Evolutionary conservation across 37 sponge, comb jelly and placozoan genomes (phyloP), one percentile per base, ranked within the genome.

Genomic region (Haliclona indistincta): DNA sequence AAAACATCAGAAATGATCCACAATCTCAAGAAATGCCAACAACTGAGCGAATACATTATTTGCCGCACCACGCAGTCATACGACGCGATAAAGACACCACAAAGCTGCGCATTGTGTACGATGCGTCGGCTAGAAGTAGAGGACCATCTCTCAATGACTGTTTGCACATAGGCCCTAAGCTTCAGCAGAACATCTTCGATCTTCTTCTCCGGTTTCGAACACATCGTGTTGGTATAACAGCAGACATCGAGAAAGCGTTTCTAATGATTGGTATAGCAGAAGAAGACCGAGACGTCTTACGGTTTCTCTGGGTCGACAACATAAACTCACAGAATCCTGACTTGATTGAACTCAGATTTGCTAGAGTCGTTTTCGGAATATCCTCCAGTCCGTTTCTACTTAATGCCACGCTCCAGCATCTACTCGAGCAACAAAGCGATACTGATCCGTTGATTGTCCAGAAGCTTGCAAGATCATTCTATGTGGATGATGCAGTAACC

Each of bases 231-330:
- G 77, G 53, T 33, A 35, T 76, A 34, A 76, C 39, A 51, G 77
- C 66, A 32, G 77, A 76, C 54, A 56, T 76, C 40, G 77, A 76
- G 53, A 76, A 76, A 39, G 77, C 77, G 19, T 76, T 76, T 40
- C 77, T 65, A 6, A 76, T 76, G 77, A 63, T 76, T 34, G 53
- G 40, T 17, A 66, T 76, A 13, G 67, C 47, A 26, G 74, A 74
- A 22, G 58, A 38, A 26, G 74, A 74, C 42, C 74, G 74, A 38
- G 74, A 74, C 45, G 77, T 76, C 13, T 66, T 76, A 20, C 45
- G 77, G 23, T 76, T 76, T 35, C 25, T 76, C 13, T 76, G 77
- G 77, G 53, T 63, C 19, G 77, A 76, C 45, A 66, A 76, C 33
- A 26, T 64, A 6, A 49, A 36, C 54, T 54, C 49, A 56, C 26